Evolutionary conservation across 2,888 invertebrate species (phyloP).

Genomic region (Drosophila mimetica): DNA sequence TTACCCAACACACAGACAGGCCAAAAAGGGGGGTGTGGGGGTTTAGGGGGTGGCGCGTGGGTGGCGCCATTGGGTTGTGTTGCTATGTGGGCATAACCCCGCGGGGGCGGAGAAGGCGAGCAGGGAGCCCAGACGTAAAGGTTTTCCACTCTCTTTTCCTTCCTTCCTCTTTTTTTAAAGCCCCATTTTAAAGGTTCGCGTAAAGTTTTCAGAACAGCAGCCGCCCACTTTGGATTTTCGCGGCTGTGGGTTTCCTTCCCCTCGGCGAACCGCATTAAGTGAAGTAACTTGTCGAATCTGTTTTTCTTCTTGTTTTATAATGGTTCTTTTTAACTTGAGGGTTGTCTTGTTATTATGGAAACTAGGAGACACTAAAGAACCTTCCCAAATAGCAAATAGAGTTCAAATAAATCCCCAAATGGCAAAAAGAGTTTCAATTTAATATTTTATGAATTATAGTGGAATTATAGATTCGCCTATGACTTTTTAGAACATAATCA

Average conservation of each 20-base stretch:
- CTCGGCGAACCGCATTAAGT: constrained; percentile 37
- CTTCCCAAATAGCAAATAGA: not conserved
- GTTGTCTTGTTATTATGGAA: constrained; percentile 12
- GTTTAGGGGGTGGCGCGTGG: not conserved
- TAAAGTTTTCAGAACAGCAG: constrained; percentile 25
- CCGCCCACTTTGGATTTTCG: not conserved
- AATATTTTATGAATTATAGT: too few species aligned
- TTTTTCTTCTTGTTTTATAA: constrained; percentile 15
- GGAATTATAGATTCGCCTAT: too few species aligned
- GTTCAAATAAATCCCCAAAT: too few species aligned
- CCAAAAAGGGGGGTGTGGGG: not conserved
- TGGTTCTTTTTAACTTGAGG: constrained; percentile 14
- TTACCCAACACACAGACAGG: constrained; percentile 36
- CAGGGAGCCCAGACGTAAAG: constrained; percentile 39
- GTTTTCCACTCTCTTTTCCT: constrained; percentile 18
- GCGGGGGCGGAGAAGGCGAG: constrained; percentile 1
- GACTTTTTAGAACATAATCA: too few species aligned
- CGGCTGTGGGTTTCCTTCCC: not conserved
- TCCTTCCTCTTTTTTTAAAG: constrained; percentile 45
- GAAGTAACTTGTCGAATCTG: constrained; percentile 59
- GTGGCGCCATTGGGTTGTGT: constrained; percentile 16
- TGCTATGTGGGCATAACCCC: constrained; percentile 33
- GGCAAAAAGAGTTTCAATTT: too few species aligned
- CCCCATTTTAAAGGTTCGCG: constrained; percentile 55
- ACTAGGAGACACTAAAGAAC: constrained; percentile 1